Base-by-base conservation (phyloP, 2,888 invertebrate genomes). In the Steinernema carpocapsae region DNA sequence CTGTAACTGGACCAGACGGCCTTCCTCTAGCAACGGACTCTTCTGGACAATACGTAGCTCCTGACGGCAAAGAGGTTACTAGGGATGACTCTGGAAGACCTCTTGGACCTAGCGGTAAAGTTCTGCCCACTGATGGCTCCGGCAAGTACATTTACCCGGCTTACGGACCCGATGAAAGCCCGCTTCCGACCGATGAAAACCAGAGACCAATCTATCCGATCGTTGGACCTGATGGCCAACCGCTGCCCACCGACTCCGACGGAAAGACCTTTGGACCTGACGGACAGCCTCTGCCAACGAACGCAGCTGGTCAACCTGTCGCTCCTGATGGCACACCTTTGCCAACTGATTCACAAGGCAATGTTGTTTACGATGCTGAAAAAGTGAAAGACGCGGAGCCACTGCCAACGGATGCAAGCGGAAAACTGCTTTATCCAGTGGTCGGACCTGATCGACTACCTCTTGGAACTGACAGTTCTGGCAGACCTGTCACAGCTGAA, bases 161-260 rank as follows among this genome's bases (percentile, higher is more conserved):
- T 45, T 37, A 42, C 26, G 75, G 72, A 22, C 52, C 74, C 26
- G 79, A 79, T 56, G 79, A 79, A 37, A 22, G 51, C 24, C 74
- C 74, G 29, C 45, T 79, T 45, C 76, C 77, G 12, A 79, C 79
- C 12, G 76, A 77, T 43, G 29, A 24, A 6, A 70, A 73, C 59
- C 24, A 43, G 17, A 22, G 56, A 22, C 46, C 70, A 71, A 70
- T 42, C 46, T 29, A 78, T 45, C 52, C 72, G 12, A 72, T 56
- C 19, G 76, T 82, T 43, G 80, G 80, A 24, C 81, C 80, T 19
- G 84, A 84, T 52, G 83, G 83, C 17, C 73, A 78, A 24, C 82
- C 82, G 46, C 73, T 82, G 42, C 79, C 81, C 26, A 83, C 82
- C 37, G 77, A 84, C 71, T 76, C 76, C 17, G 71, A 73, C 56